Base-by-base conservation (phyloP, 2,797 vertebrate genomes). In the Ceryle rudis region DNA sequence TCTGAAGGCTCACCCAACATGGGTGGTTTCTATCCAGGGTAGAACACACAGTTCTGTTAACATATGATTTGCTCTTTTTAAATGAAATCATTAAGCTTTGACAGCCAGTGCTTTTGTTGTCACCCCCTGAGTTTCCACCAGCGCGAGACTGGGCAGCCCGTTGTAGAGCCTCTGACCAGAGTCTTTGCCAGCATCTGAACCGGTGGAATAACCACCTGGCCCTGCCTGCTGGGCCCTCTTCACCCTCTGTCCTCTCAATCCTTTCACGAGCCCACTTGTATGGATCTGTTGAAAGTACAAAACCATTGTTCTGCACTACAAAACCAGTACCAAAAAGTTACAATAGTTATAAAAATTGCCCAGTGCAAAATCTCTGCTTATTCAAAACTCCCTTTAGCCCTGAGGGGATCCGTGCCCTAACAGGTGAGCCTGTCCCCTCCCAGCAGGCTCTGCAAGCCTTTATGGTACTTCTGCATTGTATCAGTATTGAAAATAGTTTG, bases 1-100 rank as follows among this genome's bases (percentile, higher is more conserved):
- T 89, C 91, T 86, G 85, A 91, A 91, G 69, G 57, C 26, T 94
- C 69, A 78, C 33, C 33, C 65, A 29, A 42, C 31, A 83, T 9
- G 33, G 19, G 41, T 86, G 85, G 33, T 78, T 92, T 89, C 81
- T 86, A 54, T 46, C 31, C 69, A 51, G 69, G 19, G 33, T 29
- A 83, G 44, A 74, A 83, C 61, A 67, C 44, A 28, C 2, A 4
- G 33, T 74, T 77, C 41, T 55, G 21, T 61, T 75, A 54, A 77
- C 39, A 3, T 57, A 14, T 37, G 67, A 67, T 73, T 72, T 61
- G 80, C 46, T 73, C 25, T 65, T 81, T 86, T 61, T 26, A 75
- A 86, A 81, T 66, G 16, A 86, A 74, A 72, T 44, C 4, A 1
- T 72, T 84, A 87, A 57, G 39, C 6, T 52, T 58, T 88, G 72